Conservation (phyloP, 2,113 vertebrate species). For the Sphyrna mokarran region DNA sequence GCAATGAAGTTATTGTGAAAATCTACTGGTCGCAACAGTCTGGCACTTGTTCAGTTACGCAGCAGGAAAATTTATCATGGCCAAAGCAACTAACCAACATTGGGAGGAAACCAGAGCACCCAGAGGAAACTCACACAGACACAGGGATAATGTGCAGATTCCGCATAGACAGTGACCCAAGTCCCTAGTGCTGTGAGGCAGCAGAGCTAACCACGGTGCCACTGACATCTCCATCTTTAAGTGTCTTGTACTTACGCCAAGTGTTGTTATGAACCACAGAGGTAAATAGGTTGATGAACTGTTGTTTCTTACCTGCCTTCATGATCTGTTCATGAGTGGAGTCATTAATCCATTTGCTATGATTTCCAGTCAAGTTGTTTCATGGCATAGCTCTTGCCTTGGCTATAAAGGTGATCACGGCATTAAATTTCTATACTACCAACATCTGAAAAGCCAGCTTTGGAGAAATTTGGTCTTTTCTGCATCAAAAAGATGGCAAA, state of each 20-base stretch:
- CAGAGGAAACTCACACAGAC: no score
- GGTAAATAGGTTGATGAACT: background rate
- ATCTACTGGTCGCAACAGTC: no score
- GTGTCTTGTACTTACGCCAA: background rate
- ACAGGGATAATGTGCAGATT: no score
- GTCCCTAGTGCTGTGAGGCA: no score
- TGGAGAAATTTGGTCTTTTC: background rate
- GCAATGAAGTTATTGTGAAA: no score
- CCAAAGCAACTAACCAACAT: no score
- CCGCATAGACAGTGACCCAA: no score
- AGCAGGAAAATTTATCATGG: no score
- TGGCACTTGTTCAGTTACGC: no score
- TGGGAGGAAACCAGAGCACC: no score
- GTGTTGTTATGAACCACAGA: background rate
- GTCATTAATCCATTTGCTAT: background rate
- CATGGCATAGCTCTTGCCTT: background rate
- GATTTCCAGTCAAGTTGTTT: background rate
- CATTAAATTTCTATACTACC: background rate
- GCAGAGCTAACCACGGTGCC: no score
- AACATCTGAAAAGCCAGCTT: background rate
- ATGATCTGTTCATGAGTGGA: background rate
- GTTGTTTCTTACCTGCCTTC: background rate
- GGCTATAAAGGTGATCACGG: background rate
- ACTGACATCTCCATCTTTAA: background rate
- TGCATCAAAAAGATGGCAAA: background rate